Percentiles rank a stretch among this genome's conserved stretches.
Conservation (phyloP, 2,888 invertebrate species). For the Melipona beecheii region DNA sequence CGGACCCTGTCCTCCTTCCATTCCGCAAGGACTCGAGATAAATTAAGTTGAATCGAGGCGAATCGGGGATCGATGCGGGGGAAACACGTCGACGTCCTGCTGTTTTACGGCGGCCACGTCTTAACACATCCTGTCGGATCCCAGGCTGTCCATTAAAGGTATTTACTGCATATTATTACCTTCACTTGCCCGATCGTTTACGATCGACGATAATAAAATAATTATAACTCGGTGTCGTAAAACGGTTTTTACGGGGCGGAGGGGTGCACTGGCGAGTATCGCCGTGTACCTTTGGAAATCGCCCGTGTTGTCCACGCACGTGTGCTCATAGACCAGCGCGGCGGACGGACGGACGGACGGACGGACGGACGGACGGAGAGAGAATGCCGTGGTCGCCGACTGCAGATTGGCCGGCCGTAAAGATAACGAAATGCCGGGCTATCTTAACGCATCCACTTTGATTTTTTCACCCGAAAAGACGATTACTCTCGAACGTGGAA, state of each 20-base stretch:
- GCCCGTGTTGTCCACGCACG: slow-evolving; percentile 24
- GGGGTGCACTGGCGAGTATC: slow-evolving; percentile 9
- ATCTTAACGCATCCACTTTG: slow-evolving; percentile 70
- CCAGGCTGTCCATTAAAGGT: slow-evolving; percentile 77
- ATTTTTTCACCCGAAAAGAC: slow-evolving; percentile 65
- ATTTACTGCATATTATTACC: slow-evolving; percentile 82
- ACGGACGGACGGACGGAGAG: not conserved
- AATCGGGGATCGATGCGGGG: slow-evolving; percentile 62
- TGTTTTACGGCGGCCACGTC: slow-evolving; percentile 70
- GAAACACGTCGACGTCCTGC: slow-evolving; percentile 53
- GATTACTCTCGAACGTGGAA: slow-evolving; percentile 51
- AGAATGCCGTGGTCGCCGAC: slow-evolving; percentile 59
- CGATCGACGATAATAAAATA: slow-evolving; percentile 82
- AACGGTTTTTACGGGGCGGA: slow-evolving; percentile 57
- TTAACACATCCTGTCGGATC: slow-evolving; percentile 71
- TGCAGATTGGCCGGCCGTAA: slow-evolving; percentile 71
- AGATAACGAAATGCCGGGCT: slow-evolving; percentile 78
- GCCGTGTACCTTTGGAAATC: slow-evolving; percentile 42
- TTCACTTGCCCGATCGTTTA: slow-evolving; percentile 80
- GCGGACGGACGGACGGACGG: not conserved
- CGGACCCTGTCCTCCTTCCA: slow-evolving; percentile 14
- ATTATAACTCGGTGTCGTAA: slow-evolving; percentile 81
- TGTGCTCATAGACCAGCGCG: slow-evolving; percentile 60
- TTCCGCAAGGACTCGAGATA: slow-evolving; percentile 41
- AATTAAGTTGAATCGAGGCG: slow-evolving; percentile 56